Evolutionary conservation across 2,888 invertebrate species (phyloP), one percentile per base, ranked within the genome.

Genomic region (Rosalia funebris): DNA sequence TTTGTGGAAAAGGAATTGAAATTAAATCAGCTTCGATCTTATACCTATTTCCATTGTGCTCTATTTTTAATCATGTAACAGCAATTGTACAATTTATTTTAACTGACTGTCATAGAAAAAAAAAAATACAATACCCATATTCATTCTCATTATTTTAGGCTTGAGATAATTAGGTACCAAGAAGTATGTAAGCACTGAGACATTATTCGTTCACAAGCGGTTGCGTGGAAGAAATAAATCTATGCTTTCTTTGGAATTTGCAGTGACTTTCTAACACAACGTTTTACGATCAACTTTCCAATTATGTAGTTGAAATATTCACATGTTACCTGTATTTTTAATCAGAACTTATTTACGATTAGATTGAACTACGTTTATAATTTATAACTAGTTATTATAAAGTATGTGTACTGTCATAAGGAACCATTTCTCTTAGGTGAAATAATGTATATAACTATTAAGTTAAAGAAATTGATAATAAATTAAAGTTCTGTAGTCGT

Each of bases 381-480:
- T 67, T 62, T 57, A 58, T 60, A 62, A 64, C 66, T 57, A 56
- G 64, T 64, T 64, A 64, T 62, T 67, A 60, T 64, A 62, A 47
- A 45, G 52, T 63, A 66, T 62, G 57, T 61, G 7, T 56, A 55
- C 61, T 60, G 66, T 62, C 63, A 53, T 53, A 53, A 56, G 61
- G 52, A 36, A 58, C 57, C 59, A 67, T 67, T 64, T 67, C 62
- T 67, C 61, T 59, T 44, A 59, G 46, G 58, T 62, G 64, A 64
- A 61, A 59, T 67, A n/a, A n/a, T n/a, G n/a, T n/a, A 67, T 64
- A 54, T 54, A 57, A 58, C 65, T 57, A 65, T 68, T 68, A 65
- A 63, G 46, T 53, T 63, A 68, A 65, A 65, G 65, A 65, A 68
- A 65, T 63, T 65, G 68, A 62, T 65, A 65, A 68, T 68, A 65